These are phyloP conservation scores for Stenchaetothrips biformis DNA, from an alignment of 2,888 invertebrate genomes.

Conservation along the genomic window DNA sequence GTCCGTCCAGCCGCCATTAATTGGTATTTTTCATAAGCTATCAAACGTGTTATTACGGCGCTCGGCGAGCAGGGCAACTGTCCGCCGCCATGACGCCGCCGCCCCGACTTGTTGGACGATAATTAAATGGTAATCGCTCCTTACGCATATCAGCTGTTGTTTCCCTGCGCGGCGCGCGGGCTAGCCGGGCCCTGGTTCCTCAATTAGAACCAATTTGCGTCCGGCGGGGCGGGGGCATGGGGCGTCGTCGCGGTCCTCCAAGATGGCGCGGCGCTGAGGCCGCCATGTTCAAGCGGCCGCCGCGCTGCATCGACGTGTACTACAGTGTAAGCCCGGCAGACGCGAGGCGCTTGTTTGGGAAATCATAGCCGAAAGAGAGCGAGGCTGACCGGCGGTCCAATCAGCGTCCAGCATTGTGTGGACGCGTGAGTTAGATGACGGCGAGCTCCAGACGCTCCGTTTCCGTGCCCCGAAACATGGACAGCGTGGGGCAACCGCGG, in stretches of 20 bases:
- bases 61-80: background rate
- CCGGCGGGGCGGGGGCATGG: background rate
- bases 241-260: background rate
- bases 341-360: too few species aligned
- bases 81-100: background rate
- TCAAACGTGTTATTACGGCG: slow-evolving; percentile 18
- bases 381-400: too few species aligned
- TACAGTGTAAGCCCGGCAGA: background rate
- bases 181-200: background rate
- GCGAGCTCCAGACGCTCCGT: too few species aligned
- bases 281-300: background rate
- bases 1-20: background rate
- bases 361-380: too few species aligned
- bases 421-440: too few species aligned
- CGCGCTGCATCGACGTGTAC: background rate
- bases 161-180: background rate
- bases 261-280: background rate
- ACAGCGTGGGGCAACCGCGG: too few species aligned
- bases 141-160: slow-evolving; percentile 23
- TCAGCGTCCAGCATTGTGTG: too few species aligned
- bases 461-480: too few species aligned
- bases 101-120: background rate
- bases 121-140: slow-evolving; percentile 25
- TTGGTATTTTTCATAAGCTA: slow-evolving; percentile 22
- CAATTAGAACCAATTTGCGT: slow-evolving; percentile 23